phyloP scores from a whole-genome alignment of 2,888 invertebrate species.

The Acrobasis repandana region DNA sequence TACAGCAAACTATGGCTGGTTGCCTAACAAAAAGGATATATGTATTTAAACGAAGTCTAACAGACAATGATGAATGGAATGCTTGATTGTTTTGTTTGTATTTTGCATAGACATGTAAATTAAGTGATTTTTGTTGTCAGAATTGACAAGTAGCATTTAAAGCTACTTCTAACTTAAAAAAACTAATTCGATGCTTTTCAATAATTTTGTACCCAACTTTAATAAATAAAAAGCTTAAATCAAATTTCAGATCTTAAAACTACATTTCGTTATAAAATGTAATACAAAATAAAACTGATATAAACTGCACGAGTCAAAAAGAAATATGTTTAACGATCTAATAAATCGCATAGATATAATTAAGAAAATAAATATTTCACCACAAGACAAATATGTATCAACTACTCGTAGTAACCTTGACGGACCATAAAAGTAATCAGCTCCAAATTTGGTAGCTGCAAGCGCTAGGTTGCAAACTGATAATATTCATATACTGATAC shows the following conservation, averaged over 20 bases:
- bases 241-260: no score
- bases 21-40: background rate
- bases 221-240: no score
- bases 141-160: no score
- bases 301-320: background rate
- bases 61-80: background rate
- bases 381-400: slow-evolving; percentile 2
- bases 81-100: background rate
- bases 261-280: no score
- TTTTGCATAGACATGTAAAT: background rate
- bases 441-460: background rate
- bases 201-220: no score
- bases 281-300: no score
- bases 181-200: no score
- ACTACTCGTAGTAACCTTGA: background rate
- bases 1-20: no score
- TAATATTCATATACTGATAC: background rate
- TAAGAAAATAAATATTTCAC: background rate
- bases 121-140: background rate
- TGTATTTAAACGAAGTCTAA: background rate
- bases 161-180: no score
- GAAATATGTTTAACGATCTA: background rate
- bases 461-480: no score
- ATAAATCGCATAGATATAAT: background rate
- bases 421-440: background rate